phyloP scores from a whole-genome alignment of 2,888 invertebrate species.

The Sesia apiformis region DNA sequence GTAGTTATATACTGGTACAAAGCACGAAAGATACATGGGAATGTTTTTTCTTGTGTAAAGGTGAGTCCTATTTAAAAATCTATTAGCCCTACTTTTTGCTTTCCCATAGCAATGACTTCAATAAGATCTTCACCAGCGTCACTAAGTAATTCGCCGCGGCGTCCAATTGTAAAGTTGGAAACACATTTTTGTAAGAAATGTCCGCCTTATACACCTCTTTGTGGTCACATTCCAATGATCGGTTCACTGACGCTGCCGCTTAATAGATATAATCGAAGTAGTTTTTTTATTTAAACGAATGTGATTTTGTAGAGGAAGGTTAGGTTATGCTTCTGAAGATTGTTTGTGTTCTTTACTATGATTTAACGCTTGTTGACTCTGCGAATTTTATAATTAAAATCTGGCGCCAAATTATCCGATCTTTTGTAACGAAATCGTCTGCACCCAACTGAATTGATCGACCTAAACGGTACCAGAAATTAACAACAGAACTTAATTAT shows the following conservation, averaged over 20 bases:
- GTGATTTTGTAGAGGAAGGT: neutral
- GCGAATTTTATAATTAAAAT: neutral
- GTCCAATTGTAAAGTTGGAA: conserved; percentile 27
- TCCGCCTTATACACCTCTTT: conserved; percentile 35
- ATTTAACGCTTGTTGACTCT: neutral
- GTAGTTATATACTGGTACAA: too few species aligned
- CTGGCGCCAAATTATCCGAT: conserved; percentile 4
- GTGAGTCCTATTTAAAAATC: conserved; percentile 19
- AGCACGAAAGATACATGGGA: too few species aligned
- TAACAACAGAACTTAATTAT: conserved; percentile 56
- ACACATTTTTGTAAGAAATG: conserved; percentile 41
- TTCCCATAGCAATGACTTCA: conserved; percentile 42
- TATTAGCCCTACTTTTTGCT: conserved; percentile 32
- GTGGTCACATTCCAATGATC: conserved; percentile 46
- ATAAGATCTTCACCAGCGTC: conserved; percentile 41
- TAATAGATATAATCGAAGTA: conserved; percentile 17
- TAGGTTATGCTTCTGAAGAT: neutral
- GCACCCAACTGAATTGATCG: conserved; percentile 24
- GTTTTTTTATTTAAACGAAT: conserved; percentile 12
- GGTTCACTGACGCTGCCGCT: conserved; percentile 28
- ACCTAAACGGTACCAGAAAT: conserved; percentile 29
- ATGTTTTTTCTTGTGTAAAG: too few species aligned
- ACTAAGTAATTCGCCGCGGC: conserved; percentile 48
- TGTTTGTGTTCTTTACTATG: neutral
- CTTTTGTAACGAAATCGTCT: conserved; percentile 7